Percentiles rank a stretch among this genome's conserved stretches.
Conservation (phyloP, 2,113 vertebrate species). For the Rhabdomys dilectus region DNA sequence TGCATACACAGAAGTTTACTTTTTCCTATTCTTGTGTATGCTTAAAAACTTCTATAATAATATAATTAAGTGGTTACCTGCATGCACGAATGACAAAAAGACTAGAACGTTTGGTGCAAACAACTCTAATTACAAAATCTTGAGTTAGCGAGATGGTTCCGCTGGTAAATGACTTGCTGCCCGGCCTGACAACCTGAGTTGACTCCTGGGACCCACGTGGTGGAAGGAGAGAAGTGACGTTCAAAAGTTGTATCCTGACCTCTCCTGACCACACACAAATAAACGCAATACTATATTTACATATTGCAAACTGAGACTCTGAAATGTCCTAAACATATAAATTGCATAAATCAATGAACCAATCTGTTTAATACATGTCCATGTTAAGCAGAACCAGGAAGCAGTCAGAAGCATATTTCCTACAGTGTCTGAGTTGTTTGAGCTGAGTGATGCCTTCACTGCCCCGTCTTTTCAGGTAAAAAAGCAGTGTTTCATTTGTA, state of each 20-base stretch:
- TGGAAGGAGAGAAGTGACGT: background rate
- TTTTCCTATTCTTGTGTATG: background rate
- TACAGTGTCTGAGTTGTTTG: background rate
- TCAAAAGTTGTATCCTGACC: background rate
- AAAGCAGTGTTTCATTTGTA: background rate
- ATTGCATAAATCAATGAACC: background rate
- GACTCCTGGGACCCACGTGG: background rate
- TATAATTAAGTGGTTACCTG: slow-evolving; percentile 18
- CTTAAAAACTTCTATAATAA: slow-evolving; percentile 46
- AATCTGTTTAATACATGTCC: background rate
- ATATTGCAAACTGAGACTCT: background rate
- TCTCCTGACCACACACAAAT: background rate
- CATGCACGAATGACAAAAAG: background rate
- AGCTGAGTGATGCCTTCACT: background rate
- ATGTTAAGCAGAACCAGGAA: background rate
- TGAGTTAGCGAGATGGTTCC: background rate
- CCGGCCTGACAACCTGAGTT: background rate
- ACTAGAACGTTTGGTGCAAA: slow-evolving; percentile 11
- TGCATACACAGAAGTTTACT: background rate
- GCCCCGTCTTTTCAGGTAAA: slow-evolving; percentile 5
- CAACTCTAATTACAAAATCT: background rate
- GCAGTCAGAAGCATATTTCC: background rate
- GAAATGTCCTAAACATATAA: slow-evolving; percentile 28
- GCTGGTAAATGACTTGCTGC: background rate
- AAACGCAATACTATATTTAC: background rate